A percentile compares a stretch with the other conserved stretches of the same genome.
Evolutionary conservation across 2,888 invertebrate genomes (phyloP).

Genomic region (Apomyelois bistriatella): DNA sequence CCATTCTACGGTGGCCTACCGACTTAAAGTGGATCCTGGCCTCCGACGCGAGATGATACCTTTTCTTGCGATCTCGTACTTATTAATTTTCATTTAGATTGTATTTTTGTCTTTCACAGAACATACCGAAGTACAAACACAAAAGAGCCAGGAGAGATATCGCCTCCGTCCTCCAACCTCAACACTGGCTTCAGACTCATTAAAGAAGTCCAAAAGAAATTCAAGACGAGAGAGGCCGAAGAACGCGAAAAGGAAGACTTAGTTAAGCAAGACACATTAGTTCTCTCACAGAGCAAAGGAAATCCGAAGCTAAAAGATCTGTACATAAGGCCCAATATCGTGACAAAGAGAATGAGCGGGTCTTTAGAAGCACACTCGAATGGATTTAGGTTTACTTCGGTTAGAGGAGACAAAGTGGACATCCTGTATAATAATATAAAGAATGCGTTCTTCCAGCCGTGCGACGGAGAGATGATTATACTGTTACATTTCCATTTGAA

Average conservation of each 20-base stretch:
- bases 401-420: conserved; percentile 99
- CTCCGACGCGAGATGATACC: too few species aligned
- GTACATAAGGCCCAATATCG: conserved; percentile 99
- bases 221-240: conserved; percentile 98
- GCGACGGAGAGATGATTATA: conserved; percentile 99
- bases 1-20: too few species aligned
- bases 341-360: conserved; percentile 96
- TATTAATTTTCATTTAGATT: not conserved
- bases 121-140: conserved; percentile 98
- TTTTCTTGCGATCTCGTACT: too few species aligned
- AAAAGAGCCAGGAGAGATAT: conserved; percentile 97
- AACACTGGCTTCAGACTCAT: conserved; percentile 98
- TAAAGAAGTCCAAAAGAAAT: conserved; percentile 99
- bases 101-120: conserved; percentile 56
- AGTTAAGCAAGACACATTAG: conserved; percentile 97
- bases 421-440: conserved; percentile 99
- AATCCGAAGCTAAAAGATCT: conserved; percentile 98
- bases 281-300: conserved; percentile 96
- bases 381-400: conserved; percentile 98
- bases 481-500: conserved; percentile 98
- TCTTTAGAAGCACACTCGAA: conserved; percentile 97
- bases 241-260: conserved; percentile 99
- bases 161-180: conserved; percentile 96
- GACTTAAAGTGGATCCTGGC: too few species aligned
- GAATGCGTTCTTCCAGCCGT: conserved; percentile 99